Evolutionary conservation across 2,797 vertebrate genomes (phyloP).

Genomic region (Typhlichthys subterraneus): DNA sequence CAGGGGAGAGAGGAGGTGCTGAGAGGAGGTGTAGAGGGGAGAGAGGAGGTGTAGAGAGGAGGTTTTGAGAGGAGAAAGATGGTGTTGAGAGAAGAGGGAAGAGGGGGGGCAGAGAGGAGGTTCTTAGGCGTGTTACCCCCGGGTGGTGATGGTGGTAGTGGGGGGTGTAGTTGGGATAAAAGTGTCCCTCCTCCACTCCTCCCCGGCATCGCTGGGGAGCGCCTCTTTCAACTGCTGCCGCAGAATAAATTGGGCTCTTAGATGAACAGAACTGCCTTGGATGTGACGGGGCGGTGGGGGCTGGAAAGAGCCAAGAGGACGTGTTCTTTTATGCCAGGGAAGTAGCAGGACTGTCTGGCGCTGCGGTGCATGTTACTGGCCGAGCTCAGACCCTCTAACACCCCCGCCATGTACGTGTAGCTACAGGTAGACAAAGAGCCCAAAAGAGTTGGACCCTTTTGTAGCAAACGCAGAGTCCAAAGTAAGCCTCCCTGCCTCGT

Average conservation of each 20-base stretch:
- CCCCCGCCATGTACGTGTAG: too few species aligned
- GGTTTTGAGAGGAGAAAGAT: not conserved
- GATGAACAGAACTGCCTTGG: slow-evolving; percentile 46
- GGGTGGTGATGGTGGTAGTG: not conserved
- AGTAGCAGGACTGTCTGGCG: slow-evolving; percentile 10
- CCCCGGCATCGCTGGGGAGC: not conserved
- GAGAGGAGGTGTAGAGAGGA: slow-evolving; percentile 12
- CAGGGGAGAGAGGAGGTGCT: not conserved
- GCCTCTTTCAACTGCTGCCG: slow-evolving; percentile 44
- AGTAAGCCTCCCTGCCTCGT: too few species aligned
- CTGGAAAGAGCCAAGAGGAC: slow-evolving; percentile 33
- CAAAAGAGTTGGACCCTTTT: too few species aligned
- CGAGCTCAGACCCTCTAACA: too few species aligned
- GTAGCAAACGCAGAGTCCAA: too few species aligned
- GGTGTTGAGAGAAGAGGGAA: too few species aligned
- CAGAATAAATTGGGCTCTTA: slow-evolving; percentile 51
- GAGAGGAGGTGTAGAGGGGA: not conserved
- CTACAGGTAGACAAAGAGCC: too few species aligned
- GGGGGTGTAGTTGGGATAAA: not conserved
- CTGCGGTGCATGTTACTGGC: not conserved
- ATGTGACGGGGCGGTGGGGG: slow-evolving; percentile 3
- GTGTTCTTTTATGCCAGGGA: slow-evolving; percentile 34
- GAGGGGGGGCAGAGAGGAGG: not conserved
- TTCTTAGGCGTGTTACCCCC: not conserved
- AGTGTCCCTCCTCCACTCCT: not conserved